A percentile compares a stretch with the other conserved stretches of the same genome.
These are phyloP conservation scores for Lepidurus packardi DNA, from an alignment of 1,140 invertebrate species.

Conservation along the genomic window DNA sequence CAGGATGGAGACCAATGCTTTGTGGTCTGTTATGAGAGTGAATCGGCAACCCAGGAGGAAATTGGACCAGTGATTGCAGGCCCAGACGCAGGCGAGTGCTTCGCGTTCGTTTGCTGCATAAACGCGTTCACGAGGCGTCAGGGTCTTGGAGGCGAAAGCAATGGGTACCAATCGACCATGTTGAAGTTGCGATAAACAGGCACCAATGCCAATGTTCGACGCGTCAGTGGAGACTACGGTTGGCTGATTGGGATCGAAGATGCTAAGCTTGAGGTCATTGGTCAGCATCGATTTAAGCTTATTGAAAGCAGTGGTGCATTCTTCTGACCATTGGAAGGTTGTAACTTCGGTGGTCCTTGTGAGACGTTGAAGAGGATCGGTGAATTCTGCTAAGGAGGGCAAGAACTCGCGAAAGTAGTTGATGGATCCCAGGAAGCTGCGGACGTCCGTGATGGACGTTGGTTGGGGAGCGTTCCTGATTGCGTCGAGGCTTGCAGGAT, in stretches of 20 bases:
- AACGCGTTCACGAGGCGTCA: slow-evolving; percentile 28
- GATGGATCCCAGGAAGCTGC: background rate
- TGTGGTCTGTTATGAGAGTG: slow-evolving; percentile 47
- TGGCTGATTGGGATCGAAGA: background rate
- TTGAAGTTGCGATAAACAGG: background rate
- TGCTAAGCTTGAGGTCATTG: background rate
- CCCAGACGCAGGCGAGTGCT: slow-evolving; percentile 29
- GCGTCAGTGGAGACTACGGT: background rate
- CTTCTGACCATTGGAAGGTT: slow-evolving; percentile 37
- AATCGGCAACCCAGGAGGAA: slow-evolving; percentile 48
- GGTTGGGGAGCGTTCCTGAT: slow-evolving; percentile 42
- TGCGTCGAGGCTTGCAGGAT: slow-evolving; percentile 43
- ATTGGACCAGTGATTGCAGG: slow-evolving; percentile 46
- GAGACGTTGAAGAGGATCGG: background rate
- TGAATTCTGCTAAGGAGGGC: background rate
- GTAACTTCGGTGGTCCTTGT: background rate
- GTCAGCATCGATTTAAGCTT: background rate
- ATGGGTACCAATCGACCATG: slow-evolving; percentile 38
- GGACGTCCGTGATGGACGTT: slow-evolving; percentile 11
- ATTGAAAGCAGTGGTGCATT: slow-evolving; percentile 45
- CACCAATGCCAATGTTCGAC: background rate
- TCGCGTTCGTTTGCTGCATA: slow-evolving; percentile 26
- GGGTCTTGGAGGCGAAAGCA: slow-evolving; percentile 41
- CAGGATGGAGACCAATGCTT: slow-evolving; percentile 46
- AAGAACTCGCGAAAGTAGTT: background rate